Evolutionary conservation across 2,797 vertebrate species (phyloP).

Genomic region (Chiloscyllium punctatum): DNA sequence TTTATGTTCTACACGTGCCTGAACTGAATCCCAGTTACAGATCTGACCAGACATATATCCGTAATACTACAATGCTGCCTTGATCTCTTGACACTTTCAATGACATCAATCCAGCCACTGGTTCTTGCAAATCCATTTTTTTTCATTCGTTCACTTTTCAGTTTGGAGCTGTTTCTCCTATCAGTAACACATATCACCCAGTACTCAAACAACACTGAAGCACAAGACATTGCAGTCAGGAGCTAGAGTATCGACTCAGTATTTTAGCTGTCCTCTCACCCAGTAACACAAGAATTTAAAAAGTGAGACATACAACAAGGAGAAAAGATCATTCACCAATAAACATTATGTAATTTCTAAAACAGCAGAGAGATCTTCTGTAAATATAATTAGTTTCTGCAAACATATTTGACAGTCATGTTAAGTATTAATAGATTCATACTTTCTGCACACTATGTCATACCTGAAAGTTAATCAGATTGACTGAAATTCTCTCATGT

Average conservation of each 20-base stretch:
- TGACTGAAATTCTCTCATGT: neutral
- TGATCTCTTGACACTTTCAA: neutral
- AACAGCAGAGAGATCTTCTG: neutral
- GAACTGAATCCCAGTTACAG: neutral
- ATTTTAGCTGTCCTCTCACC: neutral
- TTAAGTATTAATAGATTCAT: neutral
- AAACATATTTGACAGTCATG: neutral
- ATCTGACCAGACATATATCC: neutral
- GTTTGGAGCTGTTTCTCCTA: neutral
- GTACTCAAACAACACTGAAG: neutral
- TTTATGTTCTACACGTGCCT: neutral
- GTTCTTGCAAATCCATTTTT: neutral
- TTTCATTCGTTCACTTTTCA: neutral
- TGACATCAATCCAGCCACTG: neutral
- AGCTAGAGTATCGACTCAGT: neutral
- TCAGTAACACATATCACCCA: neutral
- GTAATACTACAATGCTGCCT: neutral
- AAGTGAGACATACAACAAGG: neutral
- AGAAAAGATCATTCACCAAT: neutral
- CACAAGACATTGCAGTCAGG: neutral
- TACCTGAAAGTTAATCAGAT: neutral
- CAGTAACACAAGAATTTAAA: neutral
- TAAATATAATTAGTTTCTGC: neutral
- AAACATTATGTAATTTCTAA: conserved; percentile 1
- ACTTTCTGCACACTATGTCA: neutral